These are phyloP conservation scores for Drosophila ercepeae DNA, from an alignment of 1,140 invertebrate genomes.

Conservation along the genomic window DNA sequence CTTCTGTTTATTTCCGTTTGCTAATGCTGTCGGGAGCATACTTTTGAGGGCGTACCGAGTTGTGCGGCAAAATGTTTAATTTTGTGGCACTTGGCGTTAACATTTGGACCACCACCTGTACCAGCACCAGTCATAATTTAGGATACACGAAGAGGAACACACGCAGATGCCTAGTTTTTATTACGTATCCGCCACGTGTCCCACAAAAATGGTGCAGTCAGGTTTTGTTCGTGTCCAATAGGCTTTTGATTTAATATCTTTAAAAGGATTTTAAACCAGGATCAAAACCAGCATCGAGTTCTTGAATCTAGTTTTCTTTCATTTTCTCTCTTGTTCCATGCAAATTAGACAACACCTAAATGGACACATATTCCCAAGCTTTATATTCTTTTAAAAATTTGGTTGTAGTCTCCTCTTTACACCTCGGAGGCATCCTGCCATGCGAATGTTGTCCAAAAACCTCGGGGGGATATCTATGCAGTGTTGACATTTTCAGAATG, in stretches of 20 bases:
- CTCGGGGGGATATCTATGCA: not conserved
- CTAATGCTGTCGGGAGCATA: constrained; percentile 51
- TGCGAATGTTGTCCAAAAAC: constrained; percentile 4
- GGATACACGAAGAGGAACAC: constrained; percentile 10
- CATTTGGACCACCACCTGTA: constrained; percentile 61
- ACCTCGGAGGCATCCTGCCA: constrained; percentile 13
- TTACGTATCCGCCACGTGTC: constrained; percentile 26
- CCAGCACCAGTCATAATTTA: not conserved
- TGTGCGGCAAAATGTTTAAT: constrained; percentile 53
- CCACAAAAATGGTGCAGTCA: not conserved
- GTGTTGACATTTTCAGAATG: not conserved
- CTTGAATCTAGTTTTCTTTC: no score
- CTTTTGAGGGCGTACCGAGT: constrained; percentile 27
- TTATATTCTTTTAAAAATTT: no score
- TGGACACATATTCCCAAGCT: no score
- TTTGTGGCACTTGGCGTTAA: constrained; percentile 64
- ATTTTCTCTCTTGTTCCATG: not conserved
- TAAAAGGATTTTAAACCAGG: no score
- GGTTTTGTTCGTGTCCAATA: no score
- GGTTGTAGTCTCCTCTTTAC: not conserved
- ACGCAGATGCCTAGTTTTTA: not conserved
- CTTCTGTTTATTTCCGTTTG: constrained; percentile 39
- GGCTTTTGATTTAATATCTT: no score
- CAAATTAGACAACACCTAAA: not conserved
- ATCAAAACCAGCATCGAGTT: no score